A percentile compares a stretch with the other conserved stretches of the same genome.
phyloP scores from a whole-genome alignment of 1,140 invertebrate genomes.

The Nixonia krombeini region DNA sequence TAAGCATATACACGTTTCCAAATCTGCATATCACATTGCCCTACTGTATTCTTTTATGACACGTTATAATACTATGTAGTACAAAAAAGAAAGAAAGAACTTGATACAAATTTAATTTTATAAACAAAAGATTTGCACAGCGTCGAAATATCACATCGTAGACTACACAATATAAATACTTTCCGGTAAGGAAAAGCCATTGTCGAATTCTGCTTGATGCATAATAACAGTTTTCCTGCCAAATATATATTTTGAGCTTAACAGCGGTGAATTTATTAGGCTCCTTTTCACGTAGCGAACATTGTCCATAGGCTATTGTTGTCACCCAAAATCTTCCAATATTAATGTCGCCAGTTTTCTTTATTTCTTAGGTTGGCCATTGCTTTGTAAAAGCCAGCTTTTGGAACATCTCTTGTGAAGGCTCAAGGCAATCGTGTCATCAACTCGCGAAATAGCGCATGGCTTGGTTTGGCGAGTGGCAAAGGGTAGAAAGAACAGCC shows the following conservation, averaged over 20 bases:
- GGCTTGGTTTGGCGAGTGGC: constrained; percentile 6
- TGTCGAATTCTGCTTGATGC: too few species aligned
- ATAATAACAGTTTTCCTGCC: too few species aligned
- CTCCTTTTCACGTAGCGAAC: not conserved
- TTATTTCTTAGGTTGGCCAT: not conserved
- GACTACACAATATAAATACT: too few species aligned
- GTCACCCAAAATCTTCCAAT: not conserved
- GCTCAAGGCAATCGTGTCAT: constrained; percentile 16
- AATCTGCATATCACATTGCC: too few species aligned
- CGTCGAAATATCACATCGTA: too few species aligned
- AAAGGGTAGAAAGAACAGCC: constrained; percentile 2
- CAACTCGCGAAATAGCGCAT: constrained; percentile 12
- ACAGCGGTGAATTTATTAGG: not conserved
- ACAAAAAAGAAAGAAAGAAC: too few species aligned
- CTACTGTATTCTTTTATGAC: too few species aligned
- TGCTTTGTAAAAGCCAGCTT: not conserved
- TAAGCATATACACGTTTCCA: too few species aligned
- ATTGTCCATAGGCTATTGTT: not conserved
- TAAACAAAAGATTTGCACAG: too few species aligned
- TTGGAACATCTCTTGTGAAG: constrained; percentile 11
- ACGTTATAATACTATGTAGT: too few species aligned
- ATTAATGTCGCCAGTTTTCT: not conserved
- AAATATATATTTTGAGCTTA: not conserved
- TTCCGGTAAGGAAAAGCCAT: too few species aligned
- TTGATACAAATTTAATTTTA: too few species aligned